phyloP scores from a whole-genome alignment of 2,113 vertebrate species.

The Danio rerio region GRCz12tu NC_133186.1:46725001-46725500 shows the following conservation, averaged over 20 bases:
- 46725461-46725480: constrained; percentile 24
- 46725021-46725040: background rate
- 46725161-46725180: background rate
- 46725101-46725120: background rate
- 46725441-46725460: constrained; percentile 34
- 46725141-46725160: background rate
- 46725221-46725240: background rate
- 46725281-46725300: constrained; percentile 9
- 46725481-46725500: constrained; percentile 20
- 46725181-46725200: background rate
- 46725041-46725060: background rate
- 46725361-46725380: background rate
- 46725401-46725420: background rate
- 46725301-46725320: background rate
- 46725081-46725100: background rate
- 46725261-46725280: constrained; percentile 36
- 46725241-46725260: constrained; percentile 37
- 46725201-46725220: background rate
- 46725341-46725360: constrained; percentile 37
- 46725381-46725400: constrained; percentile 30
- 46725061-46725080: background rate
- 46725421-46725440: constrained; percentile 38
- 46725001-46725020: background rate
- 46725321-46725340: constrained; percentile 46
- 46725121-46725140: background rate